Evolutionary conservation across 1,140 invertebrate species (phyloP).

Genomic region (Tetramorium simillimum): DNA sequence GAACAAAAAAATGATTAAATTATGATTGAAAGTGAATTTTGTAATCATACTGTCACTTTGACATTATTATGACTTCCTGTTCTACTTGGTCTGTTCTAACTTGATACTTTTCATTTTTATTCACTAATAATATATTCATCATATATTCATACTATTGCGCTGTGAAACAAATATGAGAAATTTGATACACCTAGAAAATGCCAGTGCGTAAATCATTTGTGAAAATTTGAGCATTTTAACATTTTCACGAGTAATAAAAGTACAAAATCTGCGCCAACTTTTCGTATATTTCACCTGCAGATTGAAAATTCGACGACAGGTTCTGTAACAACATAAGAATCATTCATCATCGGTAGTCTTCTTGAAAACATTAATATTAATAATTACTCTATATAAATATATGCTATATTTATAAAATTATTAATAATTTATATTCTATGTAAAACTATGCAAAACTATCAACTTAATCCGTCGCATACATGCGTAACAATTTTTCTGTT

Average conservation of each 20-base stretch:
- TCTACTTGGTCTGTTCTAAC: background rate
- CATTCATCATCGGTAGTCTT: background rate
- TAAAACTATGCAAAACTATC: background rate
- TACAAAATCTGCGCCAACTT: background rate
- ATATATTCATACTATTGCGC: background rate
- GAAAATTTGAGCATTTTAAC: background rate
- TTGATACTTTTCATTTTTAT: background rate
- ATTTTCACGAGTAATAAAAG: slow-evolving; percentile 21
- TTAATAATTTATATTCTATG: background rate
- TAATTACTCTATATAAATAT: no score
- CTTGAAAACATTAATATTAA: background rate
- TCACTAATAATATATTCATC: no score
- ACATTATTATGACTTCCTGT: no score
- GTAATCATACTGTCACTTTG: no score
- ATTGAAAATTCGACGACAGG: background rate
- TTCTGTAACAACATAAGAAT: background rate
- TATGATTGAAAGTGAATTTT: no score
- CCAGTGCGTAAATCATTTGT: background rate
- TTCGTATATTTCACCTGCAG: background rate
- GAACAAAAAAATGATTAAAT: no score
- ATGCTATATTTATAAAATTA: background rate
- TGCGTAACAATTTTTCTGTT: background rate
- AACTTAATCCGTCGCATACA: background rate
- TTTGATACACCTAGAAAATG: background rate
- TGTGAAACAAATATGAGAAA: background rate